A percentile compares a stretch with the other conserved stretches of the same genome.
Conservation (phyloP, 2,888 invertebrate genomes). For the Camptogramma bilineatum region DNA sequence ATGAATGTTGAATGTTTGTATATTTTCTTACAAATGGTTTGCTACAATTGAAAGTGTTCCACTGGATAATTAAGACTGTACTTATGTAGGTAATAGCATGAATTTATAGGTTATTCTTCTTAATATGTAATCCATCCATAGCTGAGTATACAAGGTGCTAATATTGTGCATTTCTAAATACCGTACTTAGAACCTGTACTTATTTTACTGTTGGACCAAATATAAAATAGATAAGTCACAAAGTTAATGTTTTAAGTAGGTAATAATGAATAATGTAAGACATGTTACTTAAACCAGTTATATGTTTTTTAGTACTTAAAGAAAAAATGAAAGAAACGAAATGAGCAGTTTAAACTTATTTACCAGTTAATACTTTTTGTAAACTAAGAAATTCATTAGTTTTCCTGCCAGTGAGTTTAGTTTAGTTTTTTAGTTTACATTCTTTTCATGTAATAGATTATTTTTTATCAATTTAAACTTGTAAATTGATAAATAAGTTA, state of each 20-base stretch:
- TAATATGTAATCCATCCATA: conserved; percentile 2
- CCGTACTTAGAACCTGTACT: conserved; percentile 20
- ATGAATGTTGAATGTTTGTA: not conserved
- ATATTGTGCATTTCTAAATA: conserved; percentile 5
- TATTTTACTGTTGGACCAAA: conserved; percentile 33
- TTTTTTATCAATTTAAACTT: no score
- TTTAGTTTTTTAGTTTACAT: no score
- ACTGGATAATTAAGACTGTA: not conserved
- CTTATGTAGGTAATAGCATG: not conserved
- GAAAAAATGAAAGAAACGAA: no score
- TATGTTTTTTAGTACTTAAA: no score
- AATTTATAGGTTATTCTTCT: not conserved
- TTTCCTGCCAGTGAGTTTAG: no score
- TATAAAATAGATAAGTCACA: conserved; percentile 20
- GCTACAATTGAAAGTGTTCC: not conserved
- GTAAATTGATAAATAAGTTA: no score
- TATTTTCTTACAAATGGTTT: not conserved
- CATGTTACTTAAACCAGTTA: no score
- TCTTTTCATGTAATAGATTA: no score
- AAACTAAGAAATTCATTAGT: no score
- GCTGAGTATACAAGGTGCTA: conserved; percentile 12
- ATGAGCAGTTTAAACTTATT: no score
- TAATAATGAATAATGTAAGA: not conserved
- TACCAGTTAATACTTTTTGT: no score
- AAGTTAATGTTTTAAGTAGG: conserved; percentile 2